A percentile compares a stretch with the other conserved stretches of the same genome.
phyloP scores from a whole-genome alignment of 2,797 vertebrate species.

The Acomys russatus region DNA sequence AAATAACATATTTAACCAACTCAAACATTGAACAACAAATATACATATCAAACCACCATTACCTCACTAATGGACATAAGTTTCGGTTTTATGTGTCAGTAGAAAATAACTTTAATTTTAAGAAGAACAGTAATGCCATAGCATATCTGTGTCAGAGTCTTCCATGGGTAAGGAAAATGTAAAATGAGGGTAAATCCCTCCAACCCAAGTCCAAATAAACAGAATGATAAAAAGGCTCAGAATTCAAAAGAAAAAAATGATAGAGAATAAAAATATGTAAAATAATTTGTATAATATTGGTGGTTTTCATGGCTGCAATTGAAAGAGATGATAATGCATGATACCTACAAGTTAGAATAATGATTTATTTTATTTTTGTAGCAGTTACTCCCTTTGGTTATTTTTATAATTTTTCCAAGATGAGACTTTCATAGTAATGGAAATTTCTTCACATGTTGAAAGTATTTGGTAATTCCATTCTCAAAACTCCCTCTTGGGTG shows the following conservation, averaged over 20 bases:
- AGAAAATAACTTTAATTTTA: not conserved
- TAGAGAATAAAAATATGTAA: not conserved
- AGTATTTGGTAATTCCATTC: slow-evolving; percentile 8
- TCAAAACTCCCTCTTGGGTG: slow-evolving; percentile 51
- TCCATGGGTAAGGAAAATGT: not conserved
- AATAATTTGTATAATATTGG: not conserved
- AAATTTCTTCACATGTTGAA: slow-evolving; percentile 60
- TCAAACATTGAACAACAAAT: not conserved
- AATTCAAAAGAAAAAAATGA: not conserved
- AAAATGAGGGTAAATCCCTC: not conserved
- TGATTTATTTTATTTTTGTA: slow-evolving; percentile 52
- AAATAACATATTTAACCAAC: not conserved
- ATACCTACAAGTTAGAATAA: not conserved
- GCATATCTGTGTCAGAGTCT: not conserved
- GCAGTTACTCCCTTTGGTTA: not conserved
- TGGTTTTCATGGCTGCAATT: slow-evolving; percentile 33
- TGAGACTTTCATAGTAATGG: slow-evolving; percentile 6
- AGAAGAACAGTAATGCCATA: not conserved
- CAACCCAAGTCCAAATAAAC: not conserved
- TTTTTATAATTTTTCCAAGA: slow-evolving; percentile 49
- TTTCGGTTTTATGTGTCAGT: slow-evolving; percentile 7
- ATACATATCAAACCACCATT: not conserved
- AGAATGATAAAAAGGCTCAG: not conserved
- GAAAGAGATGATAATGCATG: not conserved
- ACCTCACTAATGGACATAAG: not conserved